phyloP scores from a whole-genome alignment of 1,140 invertebrate species.

The Diabrotica undecimpunctata region DNA sequence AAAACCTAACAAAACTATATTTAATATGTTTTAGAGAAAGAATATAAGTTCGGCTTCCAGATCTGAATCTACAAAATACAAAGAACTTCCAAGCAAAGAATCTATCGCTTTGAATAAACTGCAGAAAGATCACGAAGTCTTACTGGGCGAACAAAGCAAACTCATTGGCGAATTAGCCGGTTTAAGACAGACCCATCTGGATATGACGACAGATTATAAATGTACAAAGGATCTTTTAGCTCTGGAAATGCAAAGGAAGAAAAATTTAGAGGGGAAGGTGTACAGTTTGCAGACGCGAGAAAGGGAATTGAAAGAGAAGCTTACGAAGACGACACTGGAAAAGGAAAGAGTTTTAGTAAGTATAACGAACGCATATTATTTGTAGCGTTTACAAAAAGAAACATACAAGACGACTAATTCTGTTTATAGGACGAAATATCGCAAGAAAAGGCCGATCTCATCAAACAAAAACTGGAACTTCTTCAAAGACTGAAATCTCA shows the following conservation, averaged over 20 bases:
- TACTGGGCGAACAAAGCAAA: constrained; percentile 52
- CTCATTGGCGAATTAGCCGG: constrained; percentile 28
- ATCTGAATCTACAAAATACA: constrained; percentile 40
- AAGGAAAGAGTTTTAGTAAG: constrained; percentile 39
- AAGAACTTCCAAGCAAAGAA: constrained; percentile 40
- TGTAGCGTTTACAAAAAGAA: not conserved
- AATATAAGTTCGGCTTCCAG: constrained; percentile 19
- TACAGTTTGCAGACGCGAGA: constrained; percentile 44
- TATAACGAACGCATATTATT: not conserved
- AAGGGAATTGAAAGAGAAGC: constrained; percentile 41
- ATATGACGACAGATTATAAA: constrained; percentile 46
- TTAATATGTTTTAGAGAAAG: constrained; percentile 28
- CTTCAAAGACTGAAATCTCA: constrained; percentile 30
- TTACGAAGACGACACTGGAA: constrained; percentile 48
- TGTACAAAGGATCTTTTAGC: constrained; percentile 55
- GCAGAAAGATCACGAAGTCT: constrained; percentile 50
- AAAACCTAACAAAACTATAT: not conserved
- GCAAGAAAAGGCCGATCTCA: constrained; percentile 38
- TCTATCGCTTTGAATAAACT: constrained; percentile 49
- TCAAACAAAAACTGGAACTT: constrained; percentile 32
- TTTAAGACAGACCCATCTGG: constrained; percentile 28
- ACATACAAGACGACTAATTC: too few species aligned
- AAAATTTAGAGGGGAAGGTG: constrained; percentile 51
- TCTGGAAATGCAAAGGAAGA: constrained; percentile 52
- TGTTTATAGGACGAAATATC: constrained; percentile 39